These are phyloP conservation scores for Syngnathus acus DNA, from an alignment of 2,797 vertebrate species.

Conservation along the genomic window DNA sequence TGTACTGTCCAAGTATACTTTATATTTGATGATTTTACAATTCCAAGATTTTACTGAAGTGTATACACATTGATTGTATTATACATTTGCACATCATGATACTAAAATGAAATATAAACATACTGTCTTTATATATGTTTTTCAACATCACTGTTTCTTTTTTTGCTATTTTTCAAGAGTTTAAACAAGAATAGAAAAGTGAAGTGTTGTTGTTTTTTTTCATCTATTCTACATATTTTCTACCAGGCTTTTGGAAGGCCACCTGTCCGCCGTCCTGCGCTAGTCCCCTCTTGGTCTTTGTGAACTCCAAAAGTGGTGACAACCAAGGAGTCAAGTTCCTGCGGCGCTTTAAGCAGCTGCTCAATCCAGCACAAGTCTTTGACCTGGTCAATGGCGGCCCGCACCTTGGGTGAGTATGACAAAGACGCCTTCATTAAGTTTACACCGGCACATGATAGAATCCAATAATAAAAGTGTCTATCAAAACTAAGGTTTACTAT, in stretches of 20 bases:
- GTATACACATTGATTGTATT: too few relatives aligned
- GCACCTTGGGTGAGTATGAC: slow-evolving; percentile 83
- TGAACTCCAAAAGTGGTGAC: slow-evolving; percentile 98
- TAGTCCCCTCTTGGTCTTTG: slow-evolving; percentile 95
- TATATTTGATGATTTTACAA: too few relatives aligned
- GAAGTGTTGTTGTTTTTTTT: neutral
- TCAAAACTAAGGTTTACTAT: neutral
- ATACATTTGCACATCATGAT: too few relatives aligned
- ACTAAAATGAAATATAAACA: too few relatives aligned
- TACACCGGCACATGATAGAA: neutral
- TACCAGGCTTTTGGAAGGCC: slow-evolving; percentile 95
- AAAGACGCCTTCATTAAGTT: too few relatives aligned
- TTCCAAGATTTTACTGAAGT: too few relatives aligned
- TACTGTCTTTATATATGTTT: too few relatives aligned
- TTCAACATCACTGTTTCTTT: too few relatives aligned
- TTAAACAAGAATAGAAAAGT: neutral
- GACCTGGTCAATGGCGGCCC: slow-evolving; percentile 98
- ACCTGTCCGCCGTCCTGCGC: slow-evolving; percentile 93
- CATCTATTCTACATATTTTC: neutral
- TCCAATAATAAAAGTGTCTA: neutral
- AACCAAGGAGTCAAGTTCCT: slow-evolving; percentile 99
- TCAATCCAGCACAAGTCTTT: slow-evolving; percentile 98
- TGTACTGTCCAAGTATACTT: neutral
- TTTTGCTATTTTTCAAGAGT: too few relatives aligned
- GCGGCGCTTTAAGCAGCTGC: slow-evolving; percentile 94